Conservation (phyloP, 1,140 invertebrate genomes). For the Bombus waltoni region DNA sequence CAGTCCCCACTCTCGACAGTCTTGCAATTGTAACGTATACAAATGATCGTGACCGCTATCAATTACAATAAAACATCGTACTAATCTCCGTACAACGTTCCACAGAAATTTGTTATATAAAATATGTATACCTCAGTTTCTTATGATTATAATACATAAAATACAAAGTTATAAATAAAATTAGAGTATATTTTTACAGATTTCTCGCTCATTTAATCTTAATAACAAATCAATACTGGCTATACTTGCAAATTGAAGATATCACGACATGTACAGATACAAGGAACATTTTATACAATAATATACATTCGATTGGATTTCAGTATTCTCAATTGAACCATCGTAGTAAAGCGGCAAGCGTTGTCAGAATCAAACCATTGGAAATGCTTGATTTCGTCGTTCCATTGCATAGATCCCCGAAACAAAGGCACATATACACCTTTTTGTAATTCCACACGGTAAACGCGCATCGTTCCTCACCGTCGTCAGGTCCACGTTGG, state of each 20-base stretch:
- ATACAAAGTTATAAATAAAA: conserved; percentile 35
- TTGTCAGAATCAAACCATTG: conserved; percentile 29
- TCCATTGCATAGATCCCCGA: conserved; percentile 94
- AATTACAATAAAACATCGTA: conserved; percentile 1
- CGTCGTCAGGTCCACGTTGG: conserved; percentile 92
- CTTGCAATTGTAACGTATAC: neutral
- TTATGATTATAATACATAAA: conserved; percentile 28
- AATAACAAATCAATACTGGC: neutral
- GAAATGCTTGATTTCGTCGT: conserved; percentile 31
- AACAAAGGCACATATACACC: conserved; percentile 96
- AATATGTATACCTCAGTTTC: conserved; percentile 5
- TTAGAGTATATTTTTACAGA: conserved; percentile 32
- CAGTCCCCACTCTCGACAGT: neutral
- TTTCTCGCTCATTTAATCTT: neutral
- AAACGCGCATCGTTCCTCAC: conserved; percentile 93
- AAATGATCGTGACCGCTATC: neutral
- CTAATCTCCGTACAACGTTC: neutral
- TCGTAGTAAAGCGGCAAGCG: conserved; percentile 5
- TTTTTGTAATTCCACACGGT: conserved; percentile 90
- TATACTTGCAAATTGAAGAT: neutral
- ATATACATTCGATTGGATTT: conserved; percentile 27
- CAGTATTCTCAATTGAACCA: conserved; percentile 43
- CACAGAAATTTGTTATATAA: neutral
- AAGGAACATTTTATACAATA: conserved; percentile 48
- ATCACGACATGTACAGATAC: conserved; percentile 10